Percentiles rank a stretch among this genome's conserved stretches.
These are phyloP conservation scores for Bombus vancouverensis DNA, from an alignment of 1,140 invertebrate genomes.

Conservation along the genomic window DNA sequence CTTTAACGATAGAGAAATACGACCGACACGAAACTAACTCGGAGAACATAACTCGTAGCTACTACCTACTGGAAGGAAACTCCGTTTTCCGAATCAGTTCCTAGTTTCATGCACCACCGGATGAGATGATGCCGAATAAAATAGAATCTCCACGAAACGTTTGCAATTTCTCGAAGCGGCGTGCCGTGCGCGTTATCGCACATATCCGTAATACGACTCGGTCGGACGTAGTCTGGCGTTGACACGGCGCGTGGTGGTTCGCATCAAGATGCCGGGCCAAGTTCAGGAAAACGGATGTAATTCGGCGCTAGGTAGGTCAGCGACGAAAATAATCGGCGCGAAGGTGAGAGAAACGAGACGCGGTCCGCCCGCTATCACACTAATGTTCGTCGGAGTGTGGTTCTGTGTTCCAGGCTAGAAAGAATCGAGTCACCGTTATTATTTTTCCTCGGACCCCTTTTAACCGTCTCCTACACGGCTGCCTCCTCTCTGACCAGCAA, in stretches of 20 bases:
- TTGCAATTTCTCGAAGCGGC: slow-evolving; percentile 1
- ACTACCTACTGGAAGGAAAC: too few relatives aligned
- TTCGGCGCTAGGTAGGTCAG: slow-evolving; percentile 1
- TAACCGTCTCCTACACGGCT: slow-evolving; percentile 11
- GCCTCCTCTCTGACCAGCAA: neutral
- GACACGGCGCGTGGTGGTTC: neutral
- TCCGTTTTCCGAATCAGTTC: neutral
- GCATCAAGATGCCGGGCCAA: slow-evolving; percentile 21
- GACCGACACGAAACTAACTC: too few relatives aligned
- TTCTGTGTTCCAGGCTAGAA: slow-evolving; percentile 56
- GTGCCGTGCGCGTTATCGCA: neutral
- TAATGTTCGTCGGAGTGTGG: slow-evolving; percentile 55
- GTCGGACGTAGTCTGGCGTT: neutral
- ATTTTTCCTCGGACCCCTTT: slow-evolving; percentile 58
- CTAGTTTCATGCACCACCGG: neutral
- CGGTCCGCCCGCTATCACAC: slow-evolving; percentile 35
- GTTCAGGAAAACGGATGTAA: slow-evolving; percentile 25
- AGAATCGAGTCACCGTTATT: slow-evolving; percentile 56
- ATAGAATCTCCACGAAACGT: neutral
- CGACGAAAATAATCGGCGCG: slow-evolving; percentile 8
- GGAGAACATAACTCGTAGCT: too few relatives aligned
- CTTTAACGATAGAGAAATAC: too few relatives aligned
- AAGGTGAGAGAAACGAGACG: slow-evolving; percentile 5
- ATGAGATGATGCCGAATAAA: neutral
- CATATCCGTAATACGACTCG: neutral